These are phyloP conservation scores for Tenthredo mesomela DNA, from an alignment of 2,888 invertebrate genomes.

Conservation along the genomic window DNA sequence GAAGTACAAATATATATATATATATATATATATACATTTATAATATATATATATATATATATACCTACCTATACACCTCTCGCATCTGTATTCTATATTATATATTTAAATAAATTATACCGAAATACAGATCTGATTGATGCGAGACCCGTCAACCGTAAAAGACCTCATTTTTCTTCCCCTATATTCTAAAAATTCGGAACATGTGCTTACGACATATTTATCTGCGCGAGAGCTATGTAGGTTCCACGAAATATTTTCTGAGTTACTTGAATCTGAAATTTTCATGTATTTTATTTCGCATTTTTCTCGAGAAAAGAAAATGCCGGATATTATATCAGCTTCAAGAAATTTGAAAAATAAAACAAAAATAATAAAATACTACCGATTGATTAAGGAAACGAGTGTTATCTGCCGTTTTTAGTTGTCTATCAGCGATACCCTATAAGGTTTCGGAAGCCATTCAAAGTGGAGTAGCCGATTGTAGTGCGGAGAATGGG, in stretches of 20 bases:
- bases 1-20: not conserved
- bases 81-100: not conserved
- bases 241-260: not conserved
- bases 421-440: not conserved
- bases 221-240: not conserved
- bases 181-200: not conserved
- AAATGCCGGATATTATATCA: not conserved
- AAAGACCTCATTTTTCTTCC: not conserved
- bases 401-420: not conserved
- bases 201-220: conserved; percentile 2
- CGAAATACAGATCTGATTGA: not conserved
- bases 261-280: not conserved
- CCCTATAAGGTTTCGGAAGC: not conserved
- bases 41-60: not conserved
- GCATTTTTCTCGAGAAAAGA: not conserved
- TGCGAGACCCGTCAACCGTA: not conserved
- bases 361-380: not conserved
- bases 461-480: not conserved
- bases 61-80: not conserved
- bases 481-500: too few species aligned
- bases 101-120: not conserved
- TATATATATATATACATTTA: not conserved
- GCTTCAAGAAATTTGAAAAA: not conserved
- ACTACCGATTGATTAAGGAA: not conserved
- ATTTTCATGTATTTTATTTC: not conserved